Conservation (phyloP, 2,888 invertebrate species). For the Amphimallon solstitiale region DNA sequence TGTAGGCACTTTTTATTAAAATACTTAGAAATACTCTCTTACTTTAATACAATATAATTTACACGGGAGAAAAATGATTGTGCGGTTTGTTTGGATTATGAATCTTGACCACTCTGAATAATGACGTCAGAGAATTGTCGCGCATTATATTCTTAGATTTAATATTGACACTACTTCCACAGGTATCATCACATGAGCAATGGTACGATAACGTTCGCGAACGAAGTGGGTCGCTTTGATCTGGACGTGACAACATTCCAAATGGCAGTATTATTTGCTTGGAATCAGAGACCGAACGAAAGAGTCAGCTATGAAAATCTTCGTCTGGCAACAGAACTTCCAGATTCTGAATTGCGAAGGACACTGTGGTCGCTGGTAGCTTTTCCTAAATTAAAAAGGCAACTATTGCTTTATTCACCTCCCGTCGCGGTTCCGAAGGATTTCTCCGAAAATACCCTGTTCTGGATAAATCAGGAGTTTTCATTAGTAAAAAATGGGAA, state of each 20-base stretch:
- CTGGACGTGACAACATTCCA: constrained; percentile 99
- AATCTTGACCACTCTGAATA: too few species aligned
- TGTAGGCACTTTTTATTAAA: too few species aligned
- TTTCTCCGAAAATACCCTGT: constrained; percentile 90
- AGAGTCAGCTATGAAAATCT: constrained; percentile 97
- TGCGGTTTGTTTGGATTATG: too few species aligned
- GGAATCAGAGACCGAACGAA: constrained; percentile 96
- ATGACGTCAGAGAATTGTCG: too few species aligned
- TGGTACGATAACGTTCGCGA: constrained; percentile 96
- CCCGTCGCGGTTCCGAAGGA: constrained; percentile 90
- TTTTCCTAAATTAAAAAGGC: constrained; percentile 95
- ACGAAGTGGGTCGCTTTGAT: constrained; percentile 93
- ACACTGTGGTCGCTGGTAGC: constrained; percentile 96
- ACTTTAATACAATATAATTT: too few species aligned
- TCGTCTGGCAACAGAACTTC: constrained; percentile 94
- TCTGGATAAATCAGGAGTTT: constrained; percentile 98
- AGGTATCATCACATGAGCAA: constrained; percentile 98
- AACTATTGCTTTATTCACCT: constrained; percentile 86
- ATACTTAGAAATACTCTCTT: too few species aligned
- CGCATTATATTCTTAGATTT: too few species aligned
- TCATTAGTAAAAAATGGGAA: constrained; percentile 94
- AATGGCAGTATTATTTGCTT: constrained; percentile 99
- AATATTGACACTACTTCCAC: constrained; percentile 45
- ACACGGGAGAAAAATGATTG: too few species aligned
- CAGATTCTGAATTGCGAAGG: constrained; percentile 92